Evolutionary conservation across 2,113 vertebrate species (phyloP), one percentile per base, ranked within the genome.

Genomic region (Callorhinus ursinus): DNA sequence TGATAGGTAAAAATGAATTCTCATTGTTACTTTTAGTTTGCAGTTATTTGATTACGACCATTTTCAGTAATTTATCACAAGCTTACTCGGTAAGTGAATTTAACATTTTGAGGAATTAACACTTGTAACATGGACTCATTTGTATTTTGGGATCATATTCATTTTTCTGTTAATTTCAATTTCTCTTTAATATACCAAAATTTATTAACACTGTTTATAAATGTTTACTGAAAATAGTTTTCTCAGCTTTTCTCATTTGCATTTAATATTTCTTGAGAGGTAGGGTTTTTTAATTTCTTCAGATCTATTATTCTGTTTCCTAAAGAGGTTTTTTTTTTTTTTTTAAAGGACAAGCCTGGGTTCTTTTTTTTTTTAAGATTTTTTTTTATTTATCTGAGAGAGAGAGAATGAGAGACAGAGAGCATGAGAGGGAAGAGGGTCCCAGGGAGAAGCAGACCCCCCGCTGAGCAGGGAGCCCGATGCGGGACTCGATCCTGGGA

Each of bases 151-250:
- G 11, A 24, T 65, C 46, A 80, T 42, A 42, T 26, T 57, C 31
- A 80, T 85, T 89, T 81, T 85, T 71, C 11, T 74, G 72, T 61
- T 80, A 71, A 55, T 79, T 84, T 85, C 18, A 3, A 69, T 55
- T 36, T 74, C 18, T 33, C 15, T 87, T 80, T 61, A 90, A 77
- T 72, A 80, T 80, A 80, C 4, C 42, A 85, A 67, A 85, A 31
- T 31, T 46, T 88, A 59, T 69, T 69, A 85, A n/a, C 21, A 51
- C 2, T 42, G 67, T 90, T 28, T 69, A 67, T 33, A 88, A 89
- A 84, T 79, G 51, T 49, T 85, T 81, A n/a, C 71, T 95, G 63
- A 92, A 77, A 76, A 53, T 67, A 83, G 28, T 85, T 59, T 95
- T 82, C 74, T 85, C 57, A 76, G 42, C n/a, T 19, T 65, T 84